phyloP scores from a whole-genome alignment of 1,140 invertebrate species.

The Manduca sexta region DNA sequence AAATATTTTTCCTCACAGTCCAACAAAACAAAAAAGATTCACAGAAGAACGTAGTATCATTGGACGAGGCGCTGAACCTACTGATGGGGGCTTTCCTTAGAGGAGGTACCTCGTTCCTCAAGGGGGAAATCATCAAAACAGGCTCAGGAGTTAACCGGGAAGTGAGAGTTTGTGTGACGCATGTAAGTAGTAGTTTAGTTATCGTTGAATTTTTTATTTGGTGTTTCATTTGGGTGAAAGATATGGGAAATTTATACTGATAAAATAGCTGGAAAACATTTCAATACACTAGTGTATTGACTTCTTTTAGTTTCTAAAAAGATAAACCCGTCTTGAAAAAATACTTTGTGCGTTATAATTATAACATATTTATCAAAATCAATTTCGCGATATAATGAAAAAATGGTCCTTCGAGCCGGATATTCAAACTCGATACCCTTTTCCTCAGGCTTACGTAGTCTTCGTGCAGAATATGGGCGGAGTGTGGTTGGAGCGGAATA shows the following conservation, averaged over 20 bases:
- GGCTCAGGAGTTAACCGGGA: constrained; percentile 93
- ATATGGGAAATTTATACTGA: too few species aligned
- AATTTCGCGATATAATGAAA: not conserved
- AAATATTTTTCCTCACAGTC: constrained; percentile 50
- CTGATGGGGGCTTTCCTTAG: constrained; percentile 96
- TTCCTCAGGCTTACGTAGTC: constrained; percentile 89
- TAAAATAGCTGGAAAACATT: too few species aligned
- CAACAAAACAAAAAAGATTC: constrained; percentile 71
- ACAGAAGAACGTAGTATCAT: constrained; percentile 76
- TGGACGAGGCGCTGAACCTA: constrained; percentile 94
- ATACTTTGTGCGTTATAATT: too few species aligned
- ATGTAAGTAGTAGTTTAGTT: constrained; percentile 79
- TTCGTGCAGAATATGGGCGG: constrained; percentile 95
- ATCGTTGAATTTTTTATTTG: not conserved
- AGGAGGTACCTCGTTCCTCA: constrained; percentile 95
- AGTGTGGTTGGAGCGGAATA: constrained; percentile 94
- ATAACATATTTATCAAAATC: too few species aligned
- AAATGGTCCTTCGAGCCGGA: not conserved
- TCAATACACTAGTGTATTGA: not conserved
- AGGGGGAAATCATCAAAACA: constrained; percentile 98
- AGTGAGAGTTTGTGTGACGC: constrained; percentile 95
- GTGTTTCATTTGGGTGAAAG: not conserved
- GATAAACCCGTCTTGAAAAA: not conserved
- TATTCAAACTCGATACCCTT: not conserved
- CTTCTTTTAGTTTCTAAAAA: not conserved